Percentiles rank a stretch among this genome's conserved stretches.
Conservation (phyloP, 1,140 invertebrate genomes). For the Vanessa tameamea region DNA sequence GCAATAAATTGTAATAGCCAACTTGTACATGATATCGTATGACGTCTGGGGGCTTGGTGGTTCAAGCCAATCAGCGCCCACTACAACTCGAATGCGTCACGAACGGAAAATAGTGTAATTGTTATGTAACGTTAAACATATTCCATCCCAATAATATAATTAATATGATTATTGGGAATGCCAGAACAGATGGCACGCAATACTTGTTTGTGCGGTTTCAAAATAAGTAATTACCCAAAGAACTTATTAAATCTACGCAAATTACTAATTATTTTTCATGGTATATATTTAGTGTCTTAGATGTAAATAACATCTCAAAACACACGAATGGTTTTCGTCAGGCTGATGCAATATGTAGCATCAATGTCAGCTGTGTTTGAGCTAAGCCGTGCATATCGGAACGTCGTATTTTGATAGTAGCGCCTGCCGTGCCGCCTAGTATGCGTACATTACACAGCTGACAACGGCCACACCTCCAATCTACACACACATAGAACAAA, state of each 20-base stretch:
- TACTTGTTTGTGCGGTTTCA: constrained; percentile 14
- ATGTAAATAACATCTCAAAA: background rate
- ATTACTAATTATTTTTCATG: background rate
- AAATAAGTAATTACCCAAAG: background rate
- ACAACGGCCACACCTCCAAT: constrained; percentile 34
- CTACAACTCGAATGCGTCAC: constrained; percentile 52
- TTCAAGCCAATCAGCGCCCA: constrained; percentile 57
- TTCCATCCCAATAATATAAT: constrained; percentile 32
- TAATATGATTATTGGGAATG: constrained; percentile 21
- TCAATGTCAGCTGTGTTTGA: background rate
- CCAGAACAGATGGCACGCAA: constrained; percentile 8
- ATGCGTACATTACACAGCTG: constrained; percentile 12
- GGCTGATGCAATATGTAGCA: constrained; percentile 32
- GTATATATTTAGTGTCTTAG: background rate
- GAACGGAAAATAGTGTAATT: constrained; percentile 42
- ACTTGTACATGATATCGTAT: constrained; percentile 36
- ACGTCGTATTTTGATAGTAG: constrained; percentile 10
- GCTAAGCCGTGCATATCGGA: constrained; percentile 1
- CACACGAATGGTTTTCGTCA: background rate
- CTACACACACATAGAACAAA: constrained; percentile 12
- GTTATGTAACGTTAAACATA: constrained; percentile 26
- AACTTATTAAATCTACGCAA: background rate
- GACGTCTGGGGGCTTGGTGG: constrained; percentile 68
- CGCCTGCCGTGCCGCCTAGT: constrained; percentile 6
- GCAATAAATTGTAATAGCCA: constrained; percentile 26